These are phyloP conservation scores for Montipora capricornis DNA, from an alignment of 64 coral and sea anemone species.

Conservation along the genomic window DNA sequence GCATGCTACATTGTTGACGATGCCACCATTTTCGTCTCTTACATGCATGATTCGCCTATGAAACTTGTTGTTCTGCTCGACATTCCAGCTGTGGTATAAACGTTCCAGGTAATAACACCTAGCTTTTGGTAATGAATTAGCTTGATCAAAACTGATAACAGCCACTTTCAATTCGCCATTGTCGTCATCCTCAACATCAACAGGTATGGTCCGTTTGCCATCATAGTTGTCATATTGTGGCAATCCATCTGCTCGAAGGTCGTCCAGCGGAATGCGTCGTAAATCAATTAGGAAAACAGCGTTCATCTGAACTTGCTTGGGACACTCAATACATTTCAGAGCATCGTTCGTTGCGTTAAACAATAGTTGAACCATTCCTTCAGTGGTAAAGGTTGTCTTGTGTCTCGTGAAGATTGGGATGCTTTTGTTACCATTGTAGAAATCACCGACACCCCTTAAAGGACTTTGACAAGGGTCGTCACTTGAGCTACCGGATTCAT, in stretches of 20 bases:
- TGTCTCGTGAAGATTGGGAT: no score
- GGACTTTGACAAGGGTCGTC: no score
- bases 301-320: constrained; percentile 6
- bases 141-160: no score
- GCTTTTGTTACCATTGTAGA: no score
- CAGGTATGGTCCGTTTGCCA: constrained; percentile 11
- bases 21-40: background rate
- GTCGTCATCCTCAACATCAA: background rate
- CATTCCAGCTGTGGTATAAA: background rate
- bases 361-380: constrained; percentile 6
- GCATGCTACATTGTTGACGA: background rate
- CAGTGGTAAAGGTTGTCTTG: background rate
- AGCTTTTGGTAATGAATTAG: no score
- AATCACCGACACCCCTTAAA: no score
- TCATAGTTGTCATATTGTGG: constrained; percentile 18
- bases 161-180: background rate
- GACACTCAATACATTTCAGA: background rate
- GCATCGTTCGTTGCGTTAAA: background rate
- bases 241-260: constrained; percentile 19
- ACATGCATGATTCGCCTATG: constrained; percentile 18
- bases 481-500: no score
- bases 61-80: background rate
- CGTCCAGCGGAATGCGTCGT: background rate
- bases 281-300: constrained; percentile 23
- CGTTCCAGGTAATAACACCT: background rate